Base-by-base conservation (phyloP, 1,140 invertebrate genomes). In the Bombus picipes region DNA sequence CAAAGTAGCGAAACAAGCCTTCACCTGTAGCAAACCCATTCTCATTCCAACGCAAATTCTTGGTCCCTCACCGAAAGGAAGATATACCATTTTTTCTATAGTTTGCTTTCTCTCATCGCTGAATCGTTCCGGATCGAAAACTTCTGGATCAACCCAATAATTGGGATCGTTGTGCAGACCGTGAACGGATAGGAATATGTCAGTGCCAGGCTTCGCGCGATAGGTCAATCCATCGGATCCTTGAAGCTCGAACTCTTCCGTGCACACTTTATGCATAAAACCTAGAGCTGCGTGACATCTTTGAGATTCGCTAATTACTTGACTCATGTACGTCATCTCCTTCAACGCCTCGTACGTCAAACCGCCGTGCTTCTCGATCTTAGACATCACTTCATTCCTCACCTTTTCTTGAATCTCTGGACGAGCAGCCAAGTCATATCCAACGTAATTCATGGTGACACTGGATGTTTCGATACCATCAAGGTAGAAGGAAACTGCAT, bases 111-210 rank as follows among this genome's bases (percentile, higher is more conserved):
- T 92, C 43, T 94, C 92, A 1, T 95, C 93, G 10, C 92, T 88
- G 88, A 97, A 98, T 86, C 97, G 94, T 25, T 97, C 96, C 0
- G 97, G 97, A 92, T 97, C 94, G 91, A 97, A 98, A 25, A 91
- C 90, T 12, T 96, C 95, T 4, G 97, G 97, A 62, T 97, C 94
- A 6, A 95, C 93, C 93, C 83, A 82, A 28, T 75, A 82, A 10
- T 71, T 70, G 3, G 70, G 91, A 85, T 68, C 88, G n/a, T 22
- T 91, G 75, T 97, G 96, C 9, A 97, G 53, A 1, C 91, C 94
- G 34, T 90, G 88, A 0, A 95, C 77, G 0, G 96, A 93, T 41
- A 96, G 91, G 15, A 87, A 74, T 6, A 96, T 92, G 3, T 86
- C 59, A 0, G 47, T 83, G 8, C 82, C 91, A 18, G 92, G 86